These are phyloP conservation scores for Lordiphosa collinella DNA, from an alignment of 1,140 invertebrate species.

Conservation along the genomic window DNA sequence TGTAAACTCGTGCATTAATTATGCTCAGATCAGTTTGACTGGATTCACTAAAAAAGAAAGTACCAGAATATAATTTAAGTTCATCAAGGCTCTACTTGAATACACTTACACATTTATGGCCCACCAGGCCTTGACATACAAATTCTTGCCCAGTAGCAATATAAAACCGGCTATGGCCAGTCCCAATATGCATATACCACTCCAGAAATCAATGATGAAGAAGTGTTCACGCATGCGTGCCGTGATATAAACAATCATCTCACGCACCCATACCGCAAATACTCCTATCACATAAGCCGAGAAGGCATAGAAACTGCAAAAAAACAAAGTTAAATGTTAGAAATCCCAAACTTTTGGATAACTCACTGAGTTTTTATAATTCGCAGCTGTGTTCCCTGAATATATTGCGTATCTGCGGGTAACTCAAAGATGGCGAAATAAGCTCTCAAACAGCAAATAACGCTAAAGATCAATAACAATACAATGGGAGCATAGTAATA, in stretches of 20 bases:
- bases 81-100: neutral
- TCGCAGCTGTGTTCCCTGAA: constrained; percentile 50
- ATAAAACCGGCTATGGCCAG: constrained; percentile 62
- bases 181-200: constrained; percentile 61
- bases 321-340: neutral
- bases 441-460: constrained; percentile 50
- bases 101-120: constrained; percentile 67
- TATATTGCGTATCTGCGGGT: constrained; percentile 47
- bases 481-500: constrained; percentile 64
- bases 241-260: constrained; percentile 63
- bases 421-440: constrained; percentile 61
- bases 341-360: too few relatives aligned
- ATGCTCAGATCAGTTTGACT: constrained; percentile 64
- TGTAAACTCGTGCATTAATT: constrained; percentile 64
- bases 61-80: too few relatives aligned
- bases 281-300: constrained; percentile 59
- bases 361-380: constrained; percentile 66
- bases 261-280: constrained; percentile 59
- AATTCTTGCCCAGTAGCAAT: constrained; percentile 56
- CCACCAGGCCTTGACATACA: constrained; percentile 66
- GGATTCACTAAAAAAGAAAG: constrained; percentile 30
- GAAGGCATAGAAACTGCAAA: constrained; percentile 59
- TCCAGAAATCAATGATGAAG: constrained; percentile 75
- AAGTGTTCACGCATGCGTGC: constrained; percentile 62
- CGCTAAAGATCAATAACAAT: constrained; percentile 47